Evolutionary conservation across 2,888 invertebrate species (phyloP), one percentile per base, ranked within the genome.

Genomic region (Oeneis ivallda): DNA sequence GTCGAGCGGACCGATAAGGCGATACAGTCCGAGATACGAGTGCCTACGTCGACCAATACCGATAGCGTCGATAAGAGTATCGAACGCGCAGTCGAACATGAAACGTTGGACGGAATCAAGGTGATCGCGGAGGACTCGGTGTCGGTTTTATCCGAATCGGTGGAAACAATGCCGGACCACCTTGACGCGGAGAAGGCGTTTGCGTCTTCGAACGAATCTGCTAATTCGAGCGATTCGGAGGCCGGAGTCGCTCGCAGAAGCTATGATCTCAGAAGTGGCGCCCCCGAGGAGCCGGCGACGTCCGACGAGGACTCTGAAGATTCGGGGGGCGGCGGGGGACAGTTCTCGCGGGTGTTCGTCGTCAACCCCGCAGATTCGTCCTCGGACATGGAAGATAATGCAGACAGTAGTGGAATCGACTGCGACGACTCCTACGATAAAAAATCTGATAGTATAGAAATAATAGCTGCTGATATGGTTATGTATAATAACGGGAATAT

Each of bases 261-360:
- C 71, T 92, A 92, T 75, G 91, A 92, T 68, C 78, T 92, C 50
- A 87, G 85, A 26, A 90, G 87, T 67, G 87, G 87, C 17, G 89
- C 88, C 53, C 90, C 92, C 26, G 88, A 89, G 57, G 89, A 91
- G 72, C 89, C 87, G 26, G 87, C 89, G 50, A 92, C 94, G 4
- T 82, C 92, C 0, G 87, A 89, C 52, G 92, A 92, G 65, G 92
- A 92, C 73, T 92, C 92, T 0, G 91, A 89, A 41, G 92, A 92
- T 70, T 92, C 92, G 0, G 94, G 94, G 79, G 72, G 93, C 81
- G 77, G 94, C 81, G 78, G 94, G 81, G 87, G 89, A 2, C 80
- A 85, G 59, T 95, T 95, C 77, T 94, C 94, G 43, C 93, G 94
- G 64, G 94, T 95, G 17, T 95, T 95, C 78, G 93, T 95, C 1